phyloP scores from a whole-genome alignment of 2,113 vertebrate species.

The Macrotis lagotis region DNA sequence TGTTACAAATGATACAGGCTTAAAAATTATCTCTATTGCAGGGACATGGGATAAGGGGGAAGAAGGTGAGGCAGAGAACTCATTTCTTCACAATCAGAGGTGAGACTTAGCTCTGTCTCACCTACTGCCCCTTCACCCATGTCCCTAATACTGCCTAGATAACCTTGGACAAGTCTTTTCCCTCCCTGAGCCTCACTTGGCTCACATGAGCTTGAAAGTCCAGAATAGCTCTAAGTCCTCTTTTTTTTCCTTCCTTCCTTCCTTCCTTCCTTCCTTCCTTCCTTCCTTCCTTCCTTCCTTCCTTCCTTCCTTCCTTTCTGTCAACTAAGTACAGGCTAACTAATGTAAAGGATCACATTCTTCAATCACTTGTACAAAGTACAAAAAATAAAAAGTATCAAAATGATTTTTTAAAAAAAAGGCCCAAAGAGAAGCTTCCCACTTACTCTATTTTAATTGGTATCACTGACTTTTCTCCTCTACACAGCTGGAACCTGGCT shows the following conservation, averaged over 20 bases:
- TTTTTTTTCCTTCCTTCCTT: no score
- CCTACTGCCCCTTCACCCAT: no score
- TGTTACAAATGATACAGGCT: neutral
- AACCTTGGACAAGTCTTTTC: neutral
- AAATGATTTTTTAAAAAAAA: neutral
- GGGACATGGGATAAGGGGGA: no score
- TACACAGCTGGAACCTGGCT: slow-evolving; percentile 48
- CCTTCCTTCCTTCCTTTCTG: no score
- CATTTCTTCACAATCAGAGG: no score
- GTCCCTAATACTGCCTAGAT: no score
- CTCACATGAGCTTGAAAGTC: neutral
- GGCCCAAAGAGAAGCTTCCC: slow-evolving; percentile 32
- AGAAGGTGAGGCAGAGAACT: no score
- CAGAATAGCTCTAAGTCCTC: neutral
- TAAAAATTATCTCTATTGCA: neutral
- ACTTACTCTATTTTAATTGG: slow-evolving; percentile 44
- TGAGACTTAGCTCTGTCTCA: no score
- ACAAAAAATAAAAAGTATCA: neutral
- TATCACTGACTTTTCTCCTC: slow-evolving; percentile 63
- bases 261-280: no score
- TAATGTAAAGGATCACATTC: neutral
- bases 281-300: no score
- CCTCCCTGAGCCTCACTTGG: neutral
- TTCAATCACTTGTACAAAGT: neutral
- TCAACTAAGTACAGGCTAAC: neutral